phyloP scores from a whole-genome alignment of 2,797 vertebrate species.

The Momotus momota region DNA sequence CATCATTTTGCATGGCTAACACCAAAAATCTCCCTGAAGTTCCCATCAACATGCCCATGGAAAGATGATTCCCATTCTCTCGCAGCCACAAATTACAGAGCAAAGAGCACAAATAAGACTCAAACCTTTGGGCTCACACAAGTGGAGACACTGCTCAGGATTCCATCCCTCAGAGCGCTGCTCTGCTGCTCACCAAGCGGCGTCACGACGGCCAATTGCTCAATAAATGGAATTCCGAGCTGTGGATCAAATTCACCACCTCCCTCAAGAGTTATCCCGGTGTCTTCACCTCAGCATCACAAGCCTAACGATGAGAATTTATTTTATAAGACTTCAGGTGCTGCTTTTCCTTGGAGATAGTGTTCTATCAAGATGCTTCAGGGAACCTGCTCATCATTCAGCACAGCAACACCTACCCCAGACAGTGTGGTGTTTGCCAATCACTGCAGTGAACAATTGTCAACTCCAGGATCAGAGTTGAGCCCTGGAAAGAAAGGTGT shows the following conservation, averaged over 20 bases:
- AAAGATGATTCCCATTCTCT: background rate
- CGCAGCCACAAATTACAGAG: background rate
- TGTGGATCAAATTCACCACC: background rate
- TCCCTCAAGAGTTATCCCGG: background rate
- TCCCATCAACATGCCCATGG: background rate
- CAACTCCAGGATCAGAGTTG: background rate
- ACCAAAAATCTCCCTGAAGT: background rate
- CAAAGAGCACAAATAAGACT: background rate
- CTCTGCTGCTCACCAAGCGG: background rate
- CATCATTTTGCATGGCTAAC: background rate
- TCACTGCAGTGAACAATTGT: background rate
- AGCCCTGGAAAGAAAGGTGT: background rate
- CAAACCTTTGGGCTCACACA: fast-evolving
- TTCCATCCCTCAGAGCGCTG: background rate
- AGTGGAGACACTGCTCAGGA: background rate
- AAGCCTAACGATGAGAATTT: background rate
- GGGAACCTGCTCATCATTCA: background rate
- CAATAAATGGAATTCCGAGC: background rate
- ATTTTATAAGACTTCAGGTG: background rate
- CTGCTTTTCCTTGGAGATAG: background rate
- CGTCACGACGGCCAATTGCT: fast-evolving
- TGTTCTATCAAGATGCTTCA: background rate
- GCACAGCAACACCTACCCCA: background rate
- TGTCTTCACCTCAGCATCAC: background rate
- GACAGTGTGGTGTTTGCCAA: background rate